phyloP scores from a whole-genome alignment of 2,113 vertebrate genomes.

The Tetraodon nigroviridis region DNA sequence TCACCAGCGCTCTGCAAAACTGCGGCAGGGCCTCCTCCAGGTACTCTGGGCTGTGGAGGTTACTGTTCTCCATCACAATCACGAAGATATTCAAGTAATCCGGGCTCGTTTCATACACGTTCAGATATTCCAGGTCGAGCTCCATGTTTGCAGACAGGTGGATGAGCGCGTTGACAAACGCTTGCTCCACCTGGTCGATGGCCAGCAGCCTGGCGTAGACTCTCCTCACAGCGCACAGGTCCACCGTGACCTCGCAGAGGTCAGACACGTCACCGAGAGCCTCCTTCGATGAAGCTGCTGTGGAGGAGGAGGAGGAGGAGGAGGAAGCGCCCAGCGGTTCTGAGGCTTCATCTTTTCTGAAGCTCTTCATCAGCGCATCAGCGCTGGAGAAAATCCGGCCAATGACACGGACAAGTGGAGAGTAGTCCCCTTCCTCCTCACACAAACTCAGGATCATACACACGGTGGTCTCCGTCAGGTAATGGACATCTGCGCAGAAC shows the following conservation, averaged over 20 bases:
- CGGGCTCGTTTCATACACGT: conserved; percentile 88
- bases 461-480: conserved; percentile 88
- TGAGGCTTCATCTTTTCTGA: conserved; percentile 81
- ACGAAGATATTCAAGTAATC: conserved; percentile 97
- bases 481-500: conserved; percentile 82
- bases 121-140: conserved; percentile 96
- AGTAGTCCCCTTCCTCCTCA: conserved; percentile 85
- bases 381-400: conserved; percentile 92
- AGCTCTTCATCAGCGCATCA: conserved; percentile 89
- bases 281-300: conserved; percentile 64
- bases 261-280: conserved; percentile 73
- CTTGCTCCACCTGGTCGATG: conserved; percentile 89
- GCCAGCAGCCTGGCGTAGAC: conserved; percentile 87
- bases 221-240: conserved; percentile 86
- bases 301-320: conserved; percentile 64
- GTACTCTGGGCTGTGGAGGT: conserved; percentile 97
- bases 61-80: conserved; percentile 95
- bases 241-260: conserved; percentile 85
- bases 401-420: conserved; percentile 86
- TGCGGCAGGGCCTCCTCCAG: conserved; percentile 92
- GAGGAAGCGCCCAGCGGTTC: conserved; percentile 76
- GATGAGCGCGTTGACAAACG: conserved; percentile 92
- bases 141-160: conserved; percentile 95
- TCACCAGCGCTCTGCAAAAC: conserved; percentile 98
- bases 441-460: conserved; percentile 88